These are phyloP conservation scores for Lydus trimaculatus DNA, from an alignment of 2,888 invertebrate genomes.

Conservation along the genomic window DNA sequence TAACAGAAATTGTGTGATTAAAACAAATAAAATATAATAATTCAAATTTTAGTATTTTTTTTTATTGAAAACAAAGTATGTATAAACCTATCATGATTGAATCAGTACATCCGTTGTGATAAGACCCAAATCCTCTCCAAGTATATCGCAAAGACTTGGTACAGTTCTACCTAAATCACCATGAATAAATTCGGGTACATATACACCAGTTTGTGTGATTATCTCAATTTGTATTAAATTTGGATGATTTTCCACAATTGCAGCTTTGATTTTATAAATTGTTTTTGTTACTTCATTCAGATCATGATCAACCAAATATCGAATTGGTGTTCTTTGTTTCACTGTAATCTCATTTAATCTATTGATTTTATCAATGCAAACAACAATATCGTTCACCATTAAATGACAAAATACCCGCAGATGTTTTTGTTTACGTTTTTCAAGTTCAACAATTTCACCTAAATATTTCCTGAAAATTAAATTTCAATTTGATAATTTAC, in stretches of 20 bases:
- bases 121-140: background rate
- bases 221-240: constrained; percentile 2
- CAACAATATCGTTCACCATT: background rate
- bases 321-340: background rate
- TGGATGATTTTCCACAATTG: background rate
- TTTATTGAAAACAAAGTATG: too few relatives aligned
- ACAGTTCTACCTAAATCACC: constrained; percentile 5
- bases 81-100: background rate
- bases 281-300: background rate
- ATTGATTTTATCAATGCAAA: background rate
- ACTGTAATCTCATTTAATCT: background rate
- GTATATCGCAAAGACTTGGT: background rate
- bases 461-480: background rate
- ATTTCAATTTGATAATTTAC: background rate
- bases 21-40: constrained; percentile 13
- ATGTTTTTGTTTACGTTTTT: background rate
- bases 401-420: background rate
- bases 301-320: background rate
- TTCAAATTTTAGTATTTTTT: background rate
- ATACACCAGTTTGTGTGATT: background rate
- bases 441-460: background rate
- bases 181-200: background rate
- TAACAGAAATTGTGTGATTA: constrained; percentile 26
- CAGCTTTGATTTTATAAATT: background rate
- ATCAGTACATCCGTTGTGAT: background rate